Conservation (phyloP, 2,113 vertebrate species). For the Notiomystis cincta region DNA sequence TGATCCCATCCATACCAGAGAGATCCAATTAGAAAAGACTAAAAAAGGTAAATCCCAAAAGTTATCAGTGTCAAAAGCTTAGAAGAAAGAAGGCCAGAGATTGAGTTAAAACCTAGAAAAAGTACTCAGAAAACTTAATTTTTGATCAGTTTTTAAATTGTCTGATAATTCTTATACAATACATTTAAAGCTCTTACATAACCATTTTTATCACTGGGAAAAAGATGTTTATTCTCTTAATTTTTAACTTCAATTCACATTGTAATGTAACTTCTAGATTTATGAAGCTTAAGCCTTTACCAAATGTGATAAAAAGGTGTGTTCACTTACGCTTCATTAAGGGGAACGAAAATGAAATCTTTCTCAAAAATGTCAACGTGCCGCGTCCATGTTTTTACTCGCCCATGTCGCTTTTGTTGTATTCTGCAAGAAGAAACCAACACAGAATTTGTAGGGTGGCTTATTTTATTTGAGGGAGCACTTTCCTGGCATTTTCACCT, state of each 20-base stretch:
- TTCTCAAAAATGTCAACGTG: conserved; percentile 98
- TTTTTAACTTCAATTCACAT: not conserved
- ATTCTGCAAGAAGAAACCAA: conserved; percentile 75
- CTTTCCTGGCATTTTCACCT: not conserved
- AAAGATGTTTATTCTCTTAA: not conserved
- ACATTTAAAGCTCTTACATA: not conserved
- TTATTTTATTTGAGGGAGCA: not conserved
- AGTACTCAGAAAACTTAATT: not conserved
- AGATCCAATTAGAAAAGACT: not conserved
- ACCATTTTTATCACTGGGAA: not conserved
- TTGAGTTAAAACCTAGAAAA: not conserved
- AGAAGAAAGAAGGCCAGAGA: not conserved
- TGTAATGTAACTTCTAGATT: not conserved
- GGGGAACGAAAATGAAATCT: conserved; percentile 98
- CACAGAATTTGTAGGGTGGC: not conserved
- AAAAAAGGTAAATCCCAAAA: not conserved
- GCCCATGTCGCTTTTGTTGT: conserved; percentile 90
- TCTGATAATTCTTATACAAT: not conserved
- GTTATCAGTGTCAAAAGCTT: not conserved
- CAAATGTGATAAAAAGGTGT: not conserved
- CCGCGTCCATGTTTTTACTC: conserved; percentile 97
- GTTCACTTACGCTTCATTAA: conserved; percentile 95
- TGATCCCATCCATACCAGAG: not conserved
- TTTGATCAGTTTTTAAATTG: not conserved
- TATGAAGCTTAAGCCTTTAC: not conserved